Evolutionary conservation across 2,797 vertebrate genomes (phyloP), one percentile per base, ranked within the genome.

Genomic region (Hippocampus kuda): DNA sequence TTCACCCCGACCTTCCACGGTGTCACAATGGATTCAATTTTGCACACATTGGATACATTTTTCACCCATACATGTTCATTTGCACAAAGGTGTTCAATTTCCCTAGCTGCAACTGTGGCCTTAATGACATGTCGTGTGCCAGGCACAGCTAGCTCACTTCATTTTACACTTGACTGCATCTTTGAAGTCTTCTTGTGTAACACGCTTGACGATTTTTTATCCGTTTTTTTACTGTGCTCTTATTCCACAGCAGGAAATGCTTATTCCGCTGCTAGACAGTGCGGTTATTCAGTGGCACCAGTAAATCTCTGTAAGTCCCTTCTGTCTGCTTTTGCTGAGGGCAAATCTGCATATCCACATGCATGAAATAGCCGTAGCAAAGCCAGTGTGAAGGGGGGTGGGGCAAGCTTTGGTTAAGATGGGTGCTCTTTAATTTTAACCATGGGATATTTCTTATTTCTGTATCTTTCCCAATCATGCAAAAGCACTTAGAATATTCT

Each of bases 281-380:
- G 85, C 78, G 86, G 89, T 92, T 88, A 88, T 90, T 90, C 89
- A 85, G 75, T 85, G 83, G 75, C 83, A 76, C 79, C 88, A 70
- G 72, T 89, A 91, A 84, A 84, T 87, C 84, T 85, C 89, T 93
- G 91, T 93, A 92, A 92, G 91, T 90, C 84, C 81, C 85, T 89
- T 88, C 88, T 87, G 86, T 88, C 84, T 88, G 90, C 87, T 90
- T 91, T 87, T 72, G 89, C 87, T 90, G 83, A 88, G 85, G 88
- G 87, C 87, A 64, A 86, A 86, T 78, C 81, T 87, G 88, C 89
- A 86, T 89, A 89, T 85, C 70, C 77, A 87, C 81, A 87, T 90
- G 91, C 91, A 92, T 92, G 90, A 89, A 84, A 74, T 79, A 68
- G 82, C 80, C 79, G 72, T 83, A 84, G 81, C 75, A 85, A 82